Conservation (phyloP, 2,888 invertebrate genomes). For the Anodontia alba region DNA sequence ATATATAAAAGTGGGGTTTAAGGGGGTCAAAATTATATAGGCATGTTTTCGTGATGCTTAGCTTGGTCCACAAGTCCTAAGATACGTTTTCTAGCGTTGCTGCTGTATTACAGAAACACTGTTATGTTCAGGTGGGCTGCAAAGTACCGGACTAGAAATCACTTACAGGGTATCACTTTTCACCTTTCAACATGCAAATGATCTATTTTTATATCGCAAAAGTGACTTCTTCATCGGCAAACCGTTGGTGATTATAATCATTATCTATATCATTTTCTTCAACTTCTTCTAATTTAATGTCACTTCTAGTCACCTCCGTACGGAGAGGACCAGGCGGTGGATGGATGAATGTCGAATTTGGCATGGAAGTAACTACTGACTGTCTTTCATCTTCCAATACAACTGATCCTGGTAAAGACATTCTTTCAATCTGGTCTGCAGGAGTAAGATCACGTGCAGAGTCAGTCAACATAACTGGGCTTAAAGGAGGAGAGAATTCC, state of each 20-base stretch:
- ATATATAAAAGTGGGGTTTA: no score
- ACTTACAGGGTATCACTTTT: no score
- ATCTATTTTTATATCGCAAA: constrained; percentile 27
- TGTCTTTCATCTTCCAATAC: neutral
- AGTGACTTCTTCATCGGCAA: constrained; percentile 28
- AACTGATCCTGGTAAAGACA: constrained; percentile 43
- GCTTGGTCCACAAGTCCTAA: no score
- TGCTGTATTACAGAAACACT: no score
- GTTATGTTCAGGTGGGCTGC: no score
- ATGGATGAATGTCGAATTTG: neutral
- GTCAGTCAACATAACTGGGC: constrained; percentile 34
- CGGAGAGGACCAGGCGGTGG: constrained; percentile 28
- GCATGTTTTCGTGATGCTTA: no score
- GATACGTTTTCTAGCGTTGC: no score
- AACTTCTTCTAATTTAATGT: constrained; percentile 54
- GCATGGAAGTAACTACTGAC: neutral
- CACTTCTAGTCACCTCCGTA: constrained; percentile 55
- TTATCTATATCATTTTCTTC: constrained; percentile 29
- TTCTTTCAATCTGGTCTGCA: constrained; percentile 12
- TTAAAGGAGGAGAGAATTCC: constrained; percentile 52
- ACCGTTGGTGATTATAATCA: constrained; percentile 24
- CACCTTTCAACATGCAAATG: no score
- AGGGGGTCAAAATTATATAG: no score
- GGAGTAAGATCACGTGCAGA: neutral
- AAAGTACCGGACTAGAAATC: no score